A percentile compares a stretch with the other conserved stretches of the same genome.
These are phyloP conservation scores for Allolobophora icterica DNA, from an alignment of 2,888 invertebrate species.

Conservation along the genomic window DNA sequence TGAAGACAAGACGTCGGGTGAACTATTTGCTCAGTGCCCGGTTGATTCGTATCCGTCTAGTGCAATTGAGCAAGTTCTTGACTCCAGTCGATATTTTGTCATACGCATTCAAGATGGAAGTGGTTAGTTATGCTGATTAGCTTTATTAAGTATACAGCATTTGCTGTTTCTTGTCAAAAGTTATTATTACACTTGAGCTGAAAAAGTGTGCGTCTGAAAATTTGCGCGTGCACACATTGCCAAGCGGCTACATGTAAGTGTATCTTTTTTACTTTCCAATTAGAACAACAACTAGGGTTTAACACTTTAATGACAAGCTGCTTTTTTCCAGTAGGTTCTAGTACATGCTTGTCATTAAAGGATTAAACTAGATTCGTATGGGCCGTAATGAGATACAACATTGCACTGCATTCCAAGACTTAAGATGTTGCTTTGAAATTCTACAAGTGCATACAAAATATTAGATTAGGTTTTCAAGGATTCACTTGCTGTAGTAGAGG, in stretches of 20 bases:
- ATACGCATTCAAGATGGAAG: slow-evolving; percentile 91
- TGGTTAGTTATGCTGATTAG: slow-evolving; percentile 68
- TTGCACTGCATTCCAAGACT: neutral
- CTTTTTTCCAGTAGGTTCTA: no score
- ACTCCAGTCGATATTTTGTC: slow-evolving; percentile 97
- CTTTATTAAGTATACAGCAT: neutral
- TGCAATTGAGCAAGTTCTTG: slow-evolving; percentile 92
- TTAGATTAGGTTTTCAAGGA: neutral
- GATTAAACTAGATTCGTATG: neutral
- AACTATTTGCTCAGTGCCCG: slow-evolving; percentile 93
- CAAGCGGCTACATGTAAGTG: no score
- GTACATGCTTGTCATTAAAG: no score
- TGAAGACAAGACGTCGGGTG: slow-evolving; percentile 85
- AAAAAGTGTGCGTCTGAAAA: no score
- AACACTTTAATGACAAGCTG: no score
- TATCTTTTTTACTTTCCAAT: neutral
- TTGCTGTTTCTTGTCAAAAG: no score
- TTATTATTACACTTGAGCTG: no score
- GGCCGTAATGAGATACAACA: neutral
- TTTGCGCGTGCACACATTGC: no score
- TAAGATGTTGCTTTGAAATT: neutral
- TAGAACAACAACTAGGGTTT: neutral
- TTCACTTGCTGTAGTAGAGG: no score
- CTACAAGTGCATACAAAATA: neutral
- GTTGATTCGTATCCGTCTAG: slow-evolving; percentile 93